Percentiles rank a stretch among this genome's conserved stretches.
Evolutionary conservation across 2,888 invertebrate species (phyloP).

Genomic region (Pristionchus japonicus): DNA sequence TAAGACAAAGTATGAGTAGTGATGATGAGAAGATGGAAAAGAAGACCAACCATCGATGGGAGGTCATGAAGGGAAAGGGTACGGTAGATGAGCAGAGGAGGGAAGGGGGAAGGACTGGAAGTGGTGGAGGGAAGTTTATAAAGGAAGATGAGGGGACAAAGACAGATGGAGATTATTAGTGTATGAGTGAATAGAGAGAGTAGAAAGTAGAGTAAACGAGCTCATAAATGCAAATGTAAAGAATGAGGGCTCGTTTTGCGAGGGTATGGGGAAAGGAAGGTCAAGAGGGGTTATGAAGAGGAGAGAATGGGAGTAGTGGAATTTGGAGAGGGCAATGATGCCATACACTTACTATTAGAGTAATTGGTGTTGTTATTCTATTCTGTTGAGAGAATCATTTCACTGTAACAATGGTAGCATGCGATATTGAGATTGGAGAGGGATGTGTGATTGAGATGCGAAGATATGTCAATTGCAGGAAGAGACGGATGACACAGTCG

Average conservation of each 20-base stretch:
- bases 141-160: constrained; percentile 9
- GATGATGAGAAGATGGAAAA: constrained; percentile 7
- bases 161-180: neutral
- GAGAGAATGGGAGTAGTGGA: constrained; percentile 26
- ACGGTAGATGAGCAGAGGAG: neutral
- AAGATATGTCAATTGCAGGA: constrained; percentile 50
- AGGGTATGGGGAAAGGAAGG: neutral
- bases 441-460: too few species aligned
- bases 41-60: constrained; percentile 16
- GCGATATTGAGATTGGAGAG: neutral
- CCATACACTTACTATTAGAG: neutral
- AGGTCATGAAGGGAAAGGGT: neutral
- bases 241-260: constrained; percentile 19
- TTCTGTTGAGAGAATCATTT: neutral
- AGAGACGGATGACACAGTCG: constrained; percentile 61
- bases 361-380: neutral
- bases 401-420: neutral
- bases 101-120: neutral
- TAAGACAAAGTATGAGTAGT: constrained; percentile 14
- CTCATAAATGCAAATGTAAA: constrained; percentile 33
- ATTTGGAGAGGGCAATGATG: neutral
- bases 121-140: constrained; percentile 3
- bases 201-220: constrained; percentile 6
- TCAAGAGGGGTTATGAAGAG: constrained; percentile 37
- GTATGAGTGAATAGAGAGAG: neutral